Conservation (phyloP, 2,113 vertebrate genomes). For the Chionomys nivalis region DNA sequence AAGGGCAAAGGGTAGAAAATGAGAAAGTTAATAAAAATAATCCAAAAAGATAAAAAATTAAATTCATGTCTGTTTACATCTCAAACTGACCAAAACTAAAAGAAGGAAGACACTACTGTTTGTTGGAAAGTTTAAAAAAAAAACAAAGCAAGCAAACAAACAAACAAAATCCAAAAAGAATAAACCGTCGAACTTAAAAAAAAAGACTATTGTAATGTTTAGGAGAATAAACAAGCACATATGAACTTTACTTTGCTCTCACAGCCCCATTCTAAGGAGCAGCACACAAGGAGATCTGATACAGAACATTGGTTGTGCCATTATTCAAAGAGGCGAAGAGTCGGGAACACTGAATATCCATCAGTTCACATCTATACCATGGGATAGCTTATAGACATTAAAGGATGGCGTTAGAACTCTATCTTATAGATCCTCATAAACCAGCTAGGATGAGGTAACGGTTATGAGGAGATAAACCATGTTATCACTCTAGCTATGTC, state of each 20-base stretch:
- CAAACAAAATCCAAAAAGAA: background rate
- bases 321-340: constrained; percentile 34
- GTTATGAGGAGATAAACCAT: no score
- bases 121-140: background rate
- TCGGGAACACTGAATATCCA: background rate
- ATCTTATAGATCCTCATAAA: background rate
- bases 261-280: background rate
- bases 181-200: background rate
- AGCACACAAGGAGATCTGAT: background rate
- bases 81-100: constrained; percentile 3
- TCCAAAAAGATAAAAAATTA: background rate
- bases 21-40: no score
- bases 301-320: background rate
- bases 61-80: background rate
- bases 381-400: background rate
- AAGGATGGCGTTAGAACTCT: background rate
- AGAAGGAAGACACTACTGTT: background rate
- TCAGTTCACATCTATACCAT: background rate
- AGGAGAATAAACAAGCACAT: constrained; percentile 17
- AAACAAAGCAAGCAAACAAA: no score
- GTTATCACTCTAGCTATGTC: background rate
- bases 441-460: background rate
- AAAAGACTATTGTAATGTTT: background rate
- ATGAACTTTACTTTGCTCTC: background rate
- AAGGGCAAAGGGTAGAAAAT: no score